Conservation (phyloP, 2,888 invertebrate genomes). For the Brachyopa scutellaris region DNA sequence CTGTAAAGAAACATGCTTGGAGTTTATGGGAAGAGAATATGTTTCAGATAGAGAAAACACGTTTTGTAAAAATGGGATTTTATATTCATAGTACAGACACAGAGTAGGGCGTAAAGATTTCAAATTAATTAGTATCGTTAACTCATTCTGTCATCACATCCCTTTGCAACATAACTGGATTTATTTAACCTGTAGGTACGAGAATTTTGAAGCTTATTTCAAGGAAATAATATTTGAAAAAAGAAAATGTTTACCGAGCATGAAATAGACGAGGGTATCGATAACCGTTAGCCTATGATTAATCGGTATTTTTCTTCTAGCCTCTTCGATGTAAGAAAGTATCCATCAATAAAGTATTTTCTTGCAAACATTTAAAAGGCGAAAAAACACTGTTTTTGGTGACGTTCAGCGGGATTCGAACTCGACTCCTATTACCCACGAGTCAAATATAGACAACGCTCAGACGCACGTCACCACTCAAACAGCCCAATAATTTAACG, state of each 20-base stretch:
- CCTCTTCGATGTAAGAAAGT: conserved; percentile 75
- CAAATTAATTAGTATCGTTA: too few relatives aligned
- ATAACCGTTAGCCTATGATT: conserved; percentile 78
- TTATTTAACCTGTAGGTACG: too few relatives aligned
- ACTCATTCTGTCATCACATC: too few relatives aligned
- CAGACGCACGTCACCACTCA: background rate
- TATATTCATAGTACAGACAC: too few relatives aligned
- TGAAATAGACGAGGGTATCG: conserved; percentile 79
- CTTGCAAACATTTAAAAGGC: conserved; percentile 36
- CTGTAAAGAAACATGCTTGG: too few relatives aligned
- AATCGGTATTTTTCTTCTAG: conserved; percentile 77
- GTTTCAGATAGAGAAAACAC: too few relatives aligned
- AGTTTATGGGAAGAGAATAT: too few relatives aligned
- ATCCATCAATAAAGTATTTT: conserved; percentile 33
- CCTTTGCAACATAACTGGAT: too few relatives aligned
- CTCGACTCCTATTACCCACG: background rate
- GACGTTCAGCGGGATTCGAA: conserved; percentile 62
- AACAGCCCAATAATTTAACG: conserved; percentile 34
- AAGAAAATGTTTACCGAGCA: conserved; percentile 78
- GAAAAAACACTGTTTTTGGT: conserved; percentile 37
- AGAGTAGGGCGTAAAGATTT: too few relatives aligned
- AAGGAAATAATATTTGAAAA: too few relatives aligned
- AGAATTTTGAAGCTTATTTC: too few relatives aligned
- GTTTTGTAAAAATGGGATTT: too few relatives aligned
- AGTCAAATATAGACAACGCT: background rate